Conservation (phyloP, 2,113 vertebrate species). For the Nibea albiflora region DNA sequence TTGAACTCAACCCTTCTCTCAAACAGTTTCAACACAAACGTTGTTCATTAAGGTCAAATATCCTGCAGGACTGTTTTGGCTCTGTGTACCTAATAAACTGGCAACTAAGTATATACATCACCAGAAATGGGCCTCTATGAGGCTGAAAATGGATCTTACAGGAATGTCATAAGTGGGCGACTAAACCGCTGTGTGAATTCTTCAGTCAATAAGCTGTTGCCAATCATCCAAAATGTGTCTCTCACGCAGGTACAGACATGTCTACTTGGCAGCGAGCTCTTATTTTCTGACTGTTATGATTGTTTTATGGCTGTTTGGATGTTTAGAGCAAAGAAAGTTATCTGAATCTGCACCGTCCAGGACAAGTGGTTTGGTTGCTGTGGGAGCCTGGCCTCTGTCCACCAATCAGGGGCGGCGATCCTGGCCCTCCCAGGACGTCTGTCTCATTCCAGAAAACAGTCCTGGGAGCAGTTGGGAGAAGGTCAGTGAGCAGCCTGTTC, state of each 20-base stretch:
- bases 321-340: not conserved
- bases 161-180: too few species aligned
- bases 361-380: conserved; percentile 17
- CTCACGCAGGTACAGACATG: not conserved
- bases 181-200: too few species aligned
- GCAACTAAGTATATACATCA: too few species aligned
- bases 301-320: not conserved
- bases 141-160: too few species aligned
- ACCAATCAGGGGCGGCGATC: conserved; percentile 32
- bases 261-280: not conserved
- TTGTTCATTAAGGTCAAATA: not conserved
- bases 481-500: conserved; percentile 72
- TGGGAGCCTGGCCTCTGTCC: conserved; percentile 41
- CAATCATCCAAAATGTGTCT: not conserved
- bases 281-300: not conserved
- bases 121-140: too few species aligned
- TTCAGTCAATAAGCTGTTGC: not conserved
- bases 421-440: conserved; percentile 17
- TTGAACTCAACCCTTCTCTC: not conserved
- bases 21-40: not conserved
- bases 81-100: not conserved
- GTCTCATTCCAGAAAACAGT: conserved; percentile 42
- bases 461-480: conserved; percentile 62
- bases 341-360: conserved; percentile 4
- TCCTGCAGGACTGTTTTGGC: not conserved